Evolutionary conservation across 2,113 vertebrate genomes (phyloP), one percentile per base, ranked within the genome.

Genomic region (Cricetomys ansorgei): DNA sequence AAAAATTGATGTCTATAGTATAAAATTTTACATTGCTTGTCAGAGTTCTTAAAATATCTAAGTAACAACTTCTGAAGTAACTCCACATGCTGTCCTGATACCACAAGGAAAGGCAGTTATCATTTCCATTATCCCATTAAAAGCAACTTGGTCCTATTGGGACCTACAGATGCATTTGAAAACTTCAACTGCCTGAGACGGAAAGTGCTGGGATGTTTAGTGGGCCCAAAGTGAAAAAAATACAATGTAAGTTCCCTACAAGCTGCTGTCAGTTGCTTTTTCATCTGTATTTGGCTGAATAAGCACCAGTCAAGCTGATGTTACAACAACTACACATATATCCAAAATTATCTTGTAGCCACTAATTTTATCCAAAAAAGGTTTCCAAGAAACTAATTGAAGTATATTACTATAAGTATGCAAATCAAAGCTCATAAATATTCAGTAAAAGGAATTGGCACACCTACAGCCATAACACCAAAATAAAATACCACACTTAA

Each of bases 391-490:
- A 97, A 92, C 92, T 97, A 97, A 97, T 96, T 97, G 96, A 97
- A 97, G 69, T 94, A 93, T 97, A 97, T 97, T 97, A 98, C 95
- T 97, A 70, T 94, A 97, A 96, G 92, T 95, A 98, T 97, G 96
- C 96, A 98, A 97, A 97, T 97, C 96, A 97, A 97, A 88, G 88
- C 95, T 98, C 89, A 95, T 96, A 98, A 98, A 97, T 92, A 97
- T 98, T 98, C 98, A 98, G 73, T 88, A 50, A 96, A 77, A 96
- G 76, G 79, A 65, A 23, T 96, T 97, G 69, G 93, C 62, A 95
- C 97, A 65, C 91, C 96, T 64, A 94, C 96, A 97, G 97, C 91
- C 72, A 84, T 94, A 89, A 97, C 40, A 98, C 97, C 95, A 96
- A 95, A 76, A 88, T 96, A 88, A 95, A 97, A 97, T 96, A 91